A percentile compares a stretch with the other conserved stretches of the same genome.
Conservation (phyloP, 2,113 vertebrate genomes). For the Ovis canadensis region DNA sequence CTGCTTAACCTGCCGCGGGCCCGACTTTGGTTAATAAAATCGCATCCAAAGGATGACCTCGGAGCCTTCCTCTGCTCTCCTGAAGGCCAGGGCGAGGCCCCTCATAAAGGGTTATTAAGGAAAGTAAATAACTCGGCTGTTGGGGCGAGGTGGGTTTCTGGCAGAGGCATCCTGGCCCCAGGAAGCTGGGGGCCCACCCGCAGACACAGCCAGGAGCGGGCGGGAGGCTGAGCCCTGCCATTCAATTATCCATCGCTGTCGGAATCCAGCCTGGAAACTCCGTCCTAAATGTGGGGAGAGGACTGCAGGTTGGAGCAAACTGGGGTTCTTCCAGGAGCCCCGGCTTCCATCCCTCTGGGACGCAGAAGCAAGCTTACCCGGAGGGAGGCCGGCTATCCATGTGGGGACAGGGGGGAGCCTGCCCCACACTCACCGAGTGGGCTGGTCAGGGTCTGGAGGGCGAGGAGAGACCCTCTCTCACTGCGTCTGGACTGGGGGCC, state of each 20-base stretch:
- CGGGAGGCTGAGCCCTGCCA: neutral
- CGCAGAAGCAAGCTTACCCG: accelerated
- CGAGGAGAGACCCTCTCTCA: too few relatives aligned
- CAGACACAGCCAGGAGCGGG: accelerated
- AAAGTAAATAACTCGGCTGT: neutral
- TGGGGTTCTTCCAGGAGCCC: accelerated
- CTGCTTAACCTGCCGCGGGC: neutral
- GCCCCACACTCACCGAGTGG: accelerated
- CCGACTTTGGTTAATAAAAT: slow-evolving; percentile 28
- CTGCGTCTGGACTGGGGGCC: neutral
- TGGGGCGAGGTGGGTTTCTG: neutral
- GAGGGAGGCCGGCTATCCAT: accelerated
- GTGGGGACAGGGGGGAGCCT: neutral
- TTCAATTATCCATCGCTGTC: accelerated
- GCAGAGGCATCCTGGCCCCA: neutral
- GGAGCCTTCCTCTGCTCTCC: neutral
- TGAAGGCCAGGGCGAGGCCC: neutral
- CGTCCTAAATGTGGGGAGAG: neutral
- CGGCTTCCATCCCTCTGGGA: neutral
- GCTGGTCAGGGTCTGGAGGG: accelerated
- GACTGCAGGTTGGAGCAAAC: neutral
- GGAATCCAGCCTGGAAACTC: neutral
- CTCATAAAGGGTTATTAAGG: slow-evolving; percentile 40
- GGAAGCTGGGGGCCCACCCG: neutral
- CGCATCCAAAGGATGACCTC: neutral